Base-by-base conservation (phyloP, 2,888 invertebrate genomes). In the Drosophila hamatofila region DNA sequence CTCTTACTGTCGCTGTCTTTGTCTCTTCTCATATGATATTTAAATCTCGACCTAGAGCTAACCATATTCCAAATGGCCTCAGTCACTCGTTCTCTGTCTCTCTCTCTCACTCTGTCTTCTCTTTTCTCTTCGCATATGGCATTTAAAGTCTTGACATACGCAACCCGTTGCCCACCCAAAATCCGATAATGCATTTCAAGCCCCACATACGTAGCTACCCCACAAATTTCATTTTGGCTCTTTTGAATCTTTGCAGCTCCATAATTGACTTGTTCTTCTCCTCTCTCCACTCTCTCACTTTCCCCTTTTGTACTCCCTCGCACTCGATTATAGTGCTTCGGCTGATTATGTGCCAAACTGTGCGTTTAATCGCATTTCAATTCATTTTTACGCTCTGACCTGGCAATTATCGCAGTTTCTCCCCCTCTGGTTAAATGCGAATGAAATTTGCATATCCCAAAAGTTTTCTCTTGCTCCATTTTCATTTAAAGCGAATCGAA, bases 291-390 rank as follows among this genome's bases (percentile, higher is more conserved):
- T n/a, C 42, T 23, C 23, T 3, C 23, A 2, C 42, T 21, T 18
- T 11, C 25, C 11, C 5, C 25, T 16, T 0, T 35, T 16, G 5
- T 35, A 35, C 35, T 6, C 35, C 14, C 35, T 35, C 6, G 14
- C 42, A 14, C 35, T 57, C 51, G 33, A 39, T 61, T 49, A 66
- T 66, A 54, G 61, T 71, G 65, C 61, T n/a, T 25, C 41, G 44
- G 56, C 48, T 72, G 73, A 73, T 72, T 75, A 68, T 75, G 64
- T 60, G 67, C 51, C 63, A 73, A 70, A 63, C 65, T 59, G 57
- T 75, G 75, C 67, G 67, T 65, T 75, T 68, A 75, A 76, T 75
- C 72, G 76, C 63, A 71, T 76, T 76, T 77, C 58, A 55, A 65
- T 64, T 59, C 48, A 51, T 58, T 61, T 74, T 61, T 23, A 57